Percentiles rank a stretch among this genome's conserved stretches.
phyloP scores from a whole-genome alignment of 2,888 invertebrate genomes.

The Ophion ventricosus region DNA sequence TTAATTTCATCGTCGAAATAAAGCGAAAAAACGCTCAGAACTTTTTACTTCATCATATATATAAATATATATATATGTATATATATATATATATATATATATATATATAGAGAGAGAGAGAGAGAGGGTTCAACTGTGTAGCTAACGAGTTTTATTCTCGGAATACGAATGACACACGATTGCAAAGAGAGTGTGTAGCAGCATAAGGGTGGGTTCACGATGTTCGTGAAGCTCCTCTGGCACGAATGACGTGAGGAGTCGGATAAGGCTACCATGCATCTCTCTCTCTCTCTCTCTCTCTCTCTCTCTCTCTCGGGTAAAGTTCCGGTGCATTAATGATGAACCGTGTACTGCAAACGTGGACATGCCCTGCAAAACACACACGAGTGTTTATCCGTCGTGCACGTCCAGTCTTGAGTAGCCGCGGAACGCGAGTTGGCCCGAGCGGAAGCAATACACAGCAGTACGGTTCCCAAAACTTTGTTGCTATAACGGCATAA shows the following conservation, averaged over 20 bases:
- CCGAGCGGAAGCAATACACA: conserved; percentile 29
- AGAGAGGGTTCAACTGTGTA: conserved; percentile 41
- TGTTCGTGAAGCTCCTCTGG: conserved; percentile 11
- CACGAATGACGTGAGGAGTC: conserved; percentile 3
- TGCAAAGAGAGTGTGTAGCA: conserved; percentile 20
- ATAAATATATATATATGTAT: background rate
- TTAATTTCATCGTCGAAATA: too few species aligned
- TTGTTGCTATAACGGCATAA: background rate
- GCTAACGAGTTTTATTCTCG: conserved; percentile 63
- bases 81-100: background rate
- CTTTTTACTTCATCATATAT: background rate
- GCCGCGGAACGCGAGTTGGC: conserved; percentile 8
- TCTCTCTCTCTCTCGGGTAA: conserved; percentile 32
- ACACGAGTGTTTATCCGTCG: conserved; percentile 8
- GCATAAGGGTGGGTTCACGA: conserved; percentile 34
- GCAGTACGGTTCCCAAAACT: background rate
- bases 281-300: background rate
- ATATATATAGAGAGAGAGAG: too few species aligned
- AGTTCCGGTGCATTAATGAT: conserved; percentile 60
- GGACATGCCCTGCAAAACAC: conserved; percentile 9
- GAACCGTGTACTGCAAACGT: conserved; percentile 12
- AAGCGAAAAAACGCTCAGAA: too few species aligned
- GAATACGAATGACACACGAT: conserved; percentile 33
- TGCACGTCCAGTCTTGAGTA: conserved; percentile 48
- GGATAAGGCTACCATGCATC: conserved; percentile 14